phyloP scores from a whole-genome alignment of 2,888 invertebrate genomes.

The Eristalis intricaria region DNA sequence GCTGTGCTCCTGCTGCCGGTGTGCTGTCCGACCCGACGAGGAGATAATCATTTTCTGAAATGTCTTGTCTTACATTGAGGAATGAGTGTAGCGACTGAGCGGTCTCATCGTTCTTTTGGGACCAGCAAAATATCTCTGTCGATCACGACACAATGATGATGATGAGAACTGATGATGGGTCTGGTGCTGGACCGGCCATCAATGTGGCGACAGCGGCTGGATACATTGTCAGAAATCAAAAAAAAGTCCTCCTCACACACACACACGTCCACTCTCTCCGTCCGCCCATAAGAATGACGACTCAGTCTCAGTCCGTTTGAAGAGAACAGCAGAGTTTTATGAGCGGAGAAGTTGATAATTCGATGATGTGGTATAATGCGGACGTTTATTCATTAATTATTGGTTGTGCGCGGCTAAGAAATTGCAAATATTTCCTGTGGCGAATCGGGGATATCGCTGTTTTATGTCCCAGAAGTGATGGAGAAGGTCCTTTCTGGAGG shows the following conservation, averaged over 20 bases:
- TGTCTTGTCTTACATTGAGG: conserved; percentile 72
- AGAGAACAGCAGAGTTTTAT: conserved; percentile 43
- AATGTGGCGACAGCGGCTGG: conserved; percentile 70
- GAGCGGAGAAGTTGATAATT: conserved; percentile 69
- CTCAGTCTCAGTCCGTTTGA: background rate
- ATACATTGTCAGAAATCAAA: conserved; percentile 61
- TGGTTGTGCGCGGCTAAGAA: conserved; percentile 63
- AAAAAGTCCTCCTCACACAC: too few relatives aligned
- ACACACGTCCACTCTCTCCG: too few relatives aligned
- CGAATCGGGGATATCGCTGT: conserved; percentile 25
- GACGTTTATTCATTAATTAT: conserved; percentile 72
- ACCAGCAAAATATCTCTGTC: conserved; percentile 67
- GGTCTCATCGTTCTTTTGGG: conserved; percentile 41
- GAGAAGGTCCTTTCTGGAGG: conserved; percentile 44
- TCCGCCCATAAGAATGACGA: too few relatives aligned
- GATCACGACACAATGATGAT: conserved; percentile 70
- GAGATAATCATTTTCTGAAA: conserved; percentile 71
- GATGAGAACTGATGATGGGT: conserved; percentile 70
- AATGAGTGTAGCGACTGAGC: conserved; percentile 69
- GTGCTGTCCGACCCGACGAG: background rate
- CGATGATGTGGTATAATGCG: conserved; percentile 72
- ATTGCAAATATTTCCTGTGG: conserved; percentile 68
- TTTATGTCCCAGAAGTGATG: conserved; percentile 53
- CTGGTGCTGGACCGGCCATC: conserved; percentile 54
- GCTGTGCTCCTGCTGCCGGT: background rate